These are phyloP conservation scores for Sphaerophoria taeniata DNA, from an alignment of 2,888 invertebrate genomes.

Conservation along the genomic window DNA sequence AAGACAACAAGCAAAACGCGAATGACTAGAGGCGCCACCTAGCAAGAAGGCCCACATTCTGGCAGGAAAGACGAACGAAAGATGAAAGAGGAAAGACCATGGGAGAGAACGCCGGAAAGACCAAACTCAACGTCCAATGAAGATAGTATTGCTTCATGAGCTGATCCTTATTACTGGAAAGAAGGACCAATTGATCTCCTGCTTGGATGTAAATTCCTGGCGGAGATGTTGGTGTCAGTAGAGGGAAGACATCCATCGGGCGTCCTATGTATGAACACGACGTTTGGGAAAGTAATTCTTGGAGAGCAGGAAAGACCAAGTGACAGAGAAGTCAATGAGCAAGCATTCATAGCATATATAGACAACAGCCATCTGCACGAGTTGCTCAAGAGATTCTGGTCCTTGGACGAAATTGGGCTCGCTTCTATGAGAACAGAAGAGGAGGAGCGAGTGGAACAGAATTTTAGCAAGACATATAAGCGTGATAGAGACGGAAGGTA, in stretches of 20 bases:
- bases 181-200: no score
- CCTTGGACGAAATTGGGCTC: background rate
- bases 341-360: background rate
- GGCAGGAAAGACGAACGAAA: no score
- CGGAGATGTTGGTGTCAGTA: no score
- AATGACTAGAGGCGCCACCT: background rate
- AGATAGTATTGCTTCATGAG: background rate
- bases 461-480: constrained; percentile 3
- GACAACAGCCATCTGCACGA: background rate
- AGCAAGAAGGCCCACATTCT: background rate
- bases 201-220: no score
- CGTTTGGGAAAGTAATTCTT: background rate
- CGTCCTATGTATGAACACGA: background rate
- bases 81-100: no score
- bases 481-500: no score
- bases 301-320: background rate
- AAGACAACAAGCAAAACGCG: background rate
- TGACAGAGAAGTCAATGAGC: background rate
- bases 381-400: background rate
- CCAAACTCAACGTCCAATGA: background rate
- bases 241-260: background rate
- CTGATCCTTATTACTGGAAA: no score
- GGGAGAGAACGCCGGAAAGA: no score
- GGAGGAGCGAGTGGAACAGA: constrained; percentile 16
- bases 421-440: background rate